phyloP scores from a whole-genome alignment of 2,113 vertebrate species.

The Archilochus colubris region DNA sequence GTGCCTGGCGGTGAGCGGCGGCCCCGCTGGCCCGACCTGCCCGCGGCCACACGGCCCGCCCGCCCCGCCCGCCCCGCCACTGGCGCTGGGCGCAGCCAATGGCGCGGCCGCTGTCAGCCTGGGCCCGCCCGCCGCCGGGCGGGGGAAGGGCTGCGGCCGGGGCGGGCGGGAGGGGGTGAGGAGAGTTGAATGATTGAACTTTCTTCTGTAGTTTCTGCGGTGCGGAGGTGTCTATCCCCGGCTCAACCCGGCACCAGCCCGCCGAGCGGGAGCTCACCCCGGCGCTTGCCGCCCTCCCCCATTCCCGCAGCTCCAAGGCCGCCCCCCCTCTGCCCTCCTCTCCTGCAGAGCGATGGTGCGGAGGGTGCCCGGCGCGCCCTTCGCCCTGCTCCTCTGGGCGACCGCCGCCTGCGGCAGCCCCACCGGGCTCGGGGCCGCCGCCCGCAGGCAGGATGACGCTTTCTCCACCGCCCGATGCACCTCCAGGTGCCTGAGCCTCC shows the following conservation, averaged over 20 bases:
- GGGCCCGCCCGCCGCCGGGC: slow-evolving; percentile 31
- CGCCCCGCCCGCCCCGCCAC: slow-evolving; percentile 5
- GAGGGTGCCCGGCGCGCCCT: slow-evolving; percentile 70
- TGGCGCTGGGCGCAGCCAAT: slow-evolving; percentile 56
- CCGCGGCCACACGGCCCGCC: background rate
- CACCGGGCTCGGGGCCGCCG: slow-evolving; percentile 52
- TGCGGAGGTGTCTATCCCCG: background rate
- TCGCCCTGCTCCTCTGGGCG: slow-evolving; percentile 85
- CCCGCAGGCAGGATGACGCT: slow-evolving; percentile 86
- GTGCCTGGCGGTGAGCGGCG: fast-evolving
- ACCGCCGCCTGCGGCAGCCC: slow-evolving; percentile 75
- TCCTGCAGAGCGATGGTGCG: slow-evolving; percentile 76
- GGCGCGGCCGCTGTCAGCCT: slow-evolving; percentile 31
- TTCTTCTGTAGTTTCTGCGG: slow-evolving; percentile 67
- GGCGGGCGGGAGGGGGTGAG: background rate
- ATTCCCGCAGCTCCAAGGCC: background rate
- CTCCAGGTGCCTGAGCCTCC: slow-evolving; percentile 93
- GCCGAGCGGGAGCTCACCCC: background rate
- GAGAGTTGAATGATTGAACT: slow-evolving; percentile 73
- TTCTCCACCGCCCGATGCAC: slow-evolving; percentile 89
- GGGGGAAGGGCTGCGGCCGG: background rate
- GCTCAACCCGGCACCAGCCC: background rate
- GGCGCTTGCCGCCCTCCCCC: background rate
- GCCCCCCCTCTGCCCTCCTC: background rate
- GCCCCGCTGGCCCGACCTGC: background rate